Evolutionary conservation across 2,113 vertebrate genomes (phyloP).

Genomic region (Pogonocichla stellata): DNA sequence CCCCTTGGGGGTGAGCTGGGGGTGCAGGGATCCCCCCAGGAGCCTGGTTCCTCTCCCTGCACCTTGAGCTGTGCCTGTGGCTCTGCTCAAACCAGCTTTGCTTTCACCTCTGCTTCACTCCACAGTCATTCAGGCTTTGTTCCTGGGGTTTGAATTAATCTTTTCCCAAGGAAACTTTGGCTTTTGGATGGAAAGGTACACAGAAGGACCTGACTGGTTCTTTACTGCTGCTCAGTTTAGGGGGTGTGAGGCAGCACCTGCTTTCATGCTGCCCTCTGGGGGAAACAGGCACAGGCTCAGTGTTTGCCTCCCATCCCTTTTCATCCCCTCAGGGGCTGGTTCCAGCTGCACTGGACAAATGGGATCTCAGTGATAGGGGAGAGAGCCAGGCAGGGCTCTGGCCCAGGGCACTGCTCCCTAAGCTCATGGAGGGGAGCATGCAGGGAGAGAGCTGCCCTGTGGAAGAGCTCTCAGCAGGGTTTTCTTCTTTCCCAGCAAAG

Average conservation of each 20-base stretch:
- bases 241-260: not conserved
- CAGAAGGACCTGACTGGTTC: not conserved
- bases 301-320: not conserved
- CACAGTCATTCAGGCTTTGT: not conserved
- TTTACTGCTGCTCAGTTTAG: not conserved
- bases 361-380: not conserved
- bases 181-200: not conserved
- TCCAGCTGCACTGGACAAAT: not conserved
- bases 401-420: not conserved
- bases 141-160: not conserved
- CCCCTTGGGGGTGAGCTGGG: not conserved
- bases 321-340: not conserved
- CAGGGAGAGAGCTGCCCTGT: not conserved
- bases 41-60: not conserved
- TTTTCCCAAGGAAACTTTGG: not conserved
- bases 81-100: not conserved
- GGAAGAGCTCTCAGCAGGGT: not conserved
- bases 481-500: slow-evolving; percentile 20
- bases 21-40: not conserved
- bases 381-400: not conserved
- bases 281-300: not conserved
- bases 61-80: not conserved
- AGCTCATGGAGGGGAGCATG: not conserved
- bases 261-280: not conserved
- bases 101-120: not conserved